These are phyloP conservation scores for Cyclina sinensis DNA, from an alignment of 1,140 invertebrate genomes.

Conservation along the genomic window DNA sequence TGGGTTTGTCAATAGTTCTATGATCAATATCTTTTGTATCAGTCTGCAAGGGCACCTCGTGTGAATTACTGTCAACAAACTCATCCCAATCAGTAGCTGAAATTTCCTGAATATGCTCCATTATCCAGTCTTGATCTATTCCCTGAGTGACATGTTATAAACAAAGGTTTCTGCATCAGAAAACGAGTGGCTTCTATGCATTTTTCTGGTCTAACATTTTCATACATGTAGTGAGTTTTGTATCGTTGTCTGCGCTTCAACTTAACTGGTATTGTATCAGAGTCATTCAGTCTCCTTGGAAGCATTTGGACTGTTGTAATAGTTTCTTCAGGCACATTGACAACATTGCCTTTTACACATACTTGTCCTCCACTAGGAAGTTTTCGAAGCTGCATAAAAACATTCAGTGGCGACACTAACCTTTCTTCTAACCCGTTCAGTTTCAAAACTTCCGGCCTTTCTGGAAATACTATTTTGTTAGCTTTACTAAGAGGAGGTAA, in stretches of 20 bases:
- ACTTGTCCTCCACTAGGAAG: slow-evolving; percentile 45
- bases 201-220: slow-evolving; percentile 67
- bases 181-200: slow-evolving; percentile 48
- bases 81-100: background rate
- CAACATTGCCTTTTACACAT: slow-evolving; percentile 66
- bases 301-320: slow-evolving; percentile 57
- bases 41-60: background rate
- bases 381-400: slow-evolving; percentile 68
- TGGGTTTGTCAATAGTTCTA: background rate
- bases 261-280: slow-evolving; percentile 31
- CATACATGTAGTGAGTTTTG: slow-evolving; percentile 47
- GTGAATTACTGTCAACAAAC: background rate
- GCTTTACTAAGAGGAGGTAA: slow-evolving; percentile 14
- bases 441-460: slow-evolving; percentile 38
- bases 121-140: slow-evolving; percentile 40
- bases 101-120: background rate
- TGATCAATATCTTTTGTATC: background rate
- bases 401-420: slow-evolving; percentile 54
- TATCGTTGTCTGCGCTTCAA: slow-evolving; percentile 43
- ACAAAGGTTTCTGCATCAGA: slow-evolving; percentile 57
- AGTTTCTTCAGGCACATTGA: slow-evolving; percentile 68
- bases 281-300: background rate
- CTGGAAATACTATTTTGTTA: slow-evolving; percentile 37
- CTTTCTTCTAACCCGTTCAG: slow-evolving; percentile 63
- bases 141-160: slow-evolving; percentile 26